phyloP scores from a whole-genome alignment of 2,797 vertebrate species.

The Dryobates pubescens region DNA sequence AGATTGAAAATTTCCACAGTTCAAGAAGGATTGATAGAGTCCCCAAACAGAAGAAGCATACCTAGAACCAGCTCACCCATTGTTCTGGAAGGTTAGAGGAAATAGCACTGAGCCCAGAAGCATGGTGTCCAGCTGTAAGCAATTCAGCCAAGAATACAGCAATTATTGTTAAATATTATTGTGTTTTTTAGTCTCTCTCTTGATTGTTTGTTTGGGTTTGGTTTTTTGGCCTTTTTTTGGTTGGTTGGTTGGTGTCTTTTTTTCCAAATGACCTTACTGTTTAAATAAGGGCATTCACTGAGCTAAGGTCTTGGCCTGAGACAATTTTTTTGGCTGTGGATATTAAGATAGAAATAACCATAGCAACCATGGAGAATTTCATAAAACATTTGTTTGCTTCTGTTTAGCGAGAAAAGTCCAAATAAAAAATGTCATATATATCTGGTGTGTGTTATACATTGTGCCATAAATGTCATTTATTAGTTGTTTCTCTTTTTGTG shows the following conservation, averaged over 20 bases:
- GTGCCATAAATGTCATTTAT: conserved; percentile 73
- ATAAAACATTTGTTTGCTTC: conserved; percentile 71
- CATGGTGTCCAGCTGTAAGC: background rate
- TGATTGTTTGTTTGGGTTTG: background rate
- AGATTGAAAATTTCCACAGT: background rate
- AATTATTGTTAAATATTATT: conserved; percentile 33
- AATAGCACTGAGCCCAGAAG: background rate
- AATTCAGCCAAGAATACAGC: conserved; percentile 5
- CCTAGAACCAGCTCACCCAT: background rate
- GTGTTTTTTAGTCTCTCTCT: background rate
- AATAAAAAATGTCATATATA: conserved; percentile 73
- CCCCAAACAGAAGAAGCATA: background rate
- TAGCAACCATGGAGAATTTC: conserved; percentile 62
- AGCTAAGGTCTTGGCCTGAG: conserved; percentile 25
- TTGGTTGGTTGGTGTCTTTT: background rate
- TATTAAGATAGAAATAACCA: conserved; percentile 42
- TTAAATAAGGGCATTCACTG: conserved; percentile 33
- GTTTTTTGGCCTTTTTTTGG: too few species aligned
- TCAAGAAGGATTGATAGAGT: background rate
- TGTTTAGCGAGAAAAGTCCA: conserved; percentile 67
- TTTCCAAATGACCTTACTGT: background rate
- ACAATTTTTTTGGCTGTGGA: conserved; percentile 39
- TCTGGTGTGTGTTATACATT: conserved; percentile 73
- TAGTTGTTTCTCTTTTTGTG: conserved; percentile 75
- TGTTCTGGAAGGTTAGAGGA: background rate